Evolutionary conservation across 2,113 vertebrate genomes (phyloP).

Genomic region (Bufo bufo): DNA sequence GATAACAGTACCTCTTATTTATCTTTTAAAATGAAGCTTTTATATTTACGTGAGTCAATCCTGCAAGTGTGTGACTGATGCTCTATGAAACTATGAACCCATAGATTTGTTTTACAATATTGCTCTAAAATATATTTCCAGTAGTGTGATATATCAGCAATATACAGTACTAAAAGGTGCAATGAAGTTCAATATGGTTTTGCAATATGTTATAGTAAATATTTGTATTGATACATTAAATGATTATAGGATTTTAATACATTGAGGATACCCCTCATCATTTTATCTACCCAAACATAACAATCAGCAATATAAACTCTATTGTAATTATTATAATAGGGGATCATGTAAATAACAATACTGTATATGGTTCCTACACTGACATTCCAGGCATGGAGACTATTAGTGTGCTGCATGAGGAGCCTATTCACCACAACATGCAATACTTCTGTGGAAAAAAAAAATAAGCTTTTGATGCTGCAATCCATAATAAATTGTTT

Average conservation of each 20-base stretch:
- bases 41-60: constrained; percentile 80
- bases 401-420: too few relatives aligned
- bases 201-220: neutral
- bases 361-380: too few relatives aligned
- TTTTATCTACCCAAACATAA: neutral
- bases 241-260: neutral
- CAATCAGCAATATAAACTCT: neutral
- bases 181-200: neutral
- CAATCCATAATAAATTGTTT: too few relatives aligned
- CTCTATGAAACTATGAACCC: constrained; percentile 70
- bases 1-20: constrained; percentile 81
- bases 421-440: too few relatives aligned
- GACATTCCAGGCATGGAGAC: too few relatives aligned
- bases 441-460: too few relatives aligned
- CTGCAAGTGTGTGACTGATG: constrained; percentile 76
- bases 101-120: constrained; percentile 65
- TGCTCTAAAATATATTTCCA: neutral
- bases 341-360: too few relatives aligned
- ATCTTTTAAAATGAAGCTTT: constrained; percentile 80
- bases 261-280: neutral
- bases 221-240: neutral
- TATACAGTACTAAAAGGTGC: neutral
- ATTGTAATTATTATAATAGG: too few relatives aligned
- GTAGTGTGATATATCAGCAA: neutral
- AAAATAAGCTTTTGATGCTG: too few relatives aligned